These are phyloP conservation scores for Glyphotaelius pellucidus DNA, from an alignment of 2,888 invertebrate species.

Conservation along the genomic window DNA sequence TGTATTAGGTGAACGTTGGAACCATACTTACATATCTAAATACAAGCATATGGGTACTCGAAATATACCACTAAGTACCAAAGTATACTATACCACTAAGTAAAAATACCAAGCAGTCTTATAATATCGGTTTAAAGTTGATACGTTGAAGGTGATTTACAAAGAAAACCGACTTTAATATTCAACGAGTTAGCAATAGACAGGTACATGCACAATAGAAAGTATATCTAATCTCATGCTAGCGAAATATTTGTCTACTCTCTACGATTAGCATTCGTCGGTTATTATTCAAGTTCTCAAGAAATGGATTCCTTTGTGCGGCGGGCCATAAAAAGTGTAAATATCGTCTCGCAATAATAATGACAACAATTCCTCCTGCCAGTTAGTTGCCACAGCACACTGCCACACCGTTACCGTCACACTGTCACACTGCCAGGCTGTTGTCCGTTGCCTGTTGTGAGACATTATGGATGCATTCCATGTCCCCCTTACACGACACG, in stretches of 20 bases:
- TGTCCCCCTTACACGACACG: slow-evolving; percentile 32
- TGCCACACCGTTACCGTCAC: background rate
- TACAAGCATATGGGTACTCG: background rate
- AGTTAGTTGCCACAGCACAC: slow-evolving; percentile 1
- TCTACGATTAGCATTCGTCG: background rate
- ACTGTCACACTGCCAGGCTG: background rate
- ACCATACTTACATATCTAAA: background rate
- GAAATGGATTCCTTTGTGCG: slow-evolving; percentile 2
- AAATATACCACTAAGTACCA: background rate
- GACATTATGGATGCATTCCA: slow-evolving; percentile 28
- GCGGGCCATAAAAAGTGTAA: background rate
- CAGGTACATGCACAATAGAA: background rate
- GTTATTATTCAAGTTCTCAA: background rate
- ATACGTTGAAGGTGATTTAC: background rate
- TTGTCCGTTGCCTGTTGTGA: background rate
- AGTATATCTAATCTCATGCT: background rate
- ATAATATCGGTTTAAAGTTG: background rate
- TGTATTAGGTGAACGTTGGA: background rate
- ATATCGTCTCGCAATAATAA: background rate
- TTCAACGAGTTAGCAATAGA: background rate
- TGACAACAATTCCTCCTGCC: background rate
- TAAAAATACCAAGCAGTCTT: too few relatives aligned
- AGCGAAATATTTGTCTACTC: background rate
- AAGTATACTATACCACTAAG: too few relatives aligned
- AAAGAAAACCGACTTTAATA: background rate